Percentiles rank a stretch among this genome's conserved stretches.
Conservation (phyloP, 2,888 invertebrate genomes). For the Trissoscelio sp. region DNA sequence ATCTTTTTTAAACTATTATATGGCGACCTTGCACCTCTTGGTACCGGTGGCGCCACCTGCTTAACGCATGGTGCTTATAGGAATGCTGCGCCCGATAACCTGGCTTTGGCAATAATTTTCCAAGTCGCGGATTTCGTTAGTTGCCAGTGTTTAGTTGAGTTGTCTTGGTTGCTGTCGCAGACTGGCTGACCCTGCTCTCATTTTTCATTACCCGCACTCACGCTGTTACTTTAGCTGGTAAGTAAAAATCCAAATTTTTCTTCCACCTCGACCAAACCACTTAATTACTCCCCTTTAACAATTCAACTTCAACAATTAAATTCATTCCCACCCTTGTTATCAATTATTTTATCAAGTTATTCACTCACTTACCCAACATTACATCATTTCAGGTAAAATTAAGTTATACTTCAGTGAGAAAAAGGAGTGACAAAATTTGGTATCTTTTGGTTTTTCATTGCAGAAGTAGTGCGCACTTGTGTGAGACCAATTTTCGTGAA, state of each 20-base stretch:
- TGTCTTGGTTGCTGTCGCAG: constrained; percentile 11
- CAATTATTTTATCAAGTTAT: not conserved
- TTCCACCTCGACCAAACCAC: not conserved
- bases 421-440: not conserved
- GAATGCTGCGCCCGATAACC: constrained; percentile 42
- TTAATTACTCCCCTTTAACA: not conserved
- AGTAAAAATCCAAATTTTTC: constrained; percentile 16
- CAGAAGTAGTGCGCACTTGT: no score
- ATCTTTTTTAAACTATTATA: no score
- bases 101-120: constrained; percentile 37
- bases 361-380: no score
- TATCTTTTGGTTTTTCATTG: not conserved
- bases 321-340: not conserved
- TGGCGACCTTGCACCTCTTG: not conserved
- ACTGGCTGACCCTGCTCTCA: not conserved
- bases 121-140: constrained; percentile 17
- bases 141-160: constrained; percentile 26
- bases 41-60: constrained; percentile 34
- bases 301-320: no score
- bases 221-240: constrained; percentile 35
- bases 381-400: no score
- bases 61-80: constrained; percentile 41
- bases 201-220: not conserved
- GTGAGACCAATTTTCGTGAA: constrained; percentile 9
- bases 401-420: no score